Evolutionary conservation across 1,140 invertebrate genomes (phyloP).

Genomic region (Bathynomus jamesi): DNA sequence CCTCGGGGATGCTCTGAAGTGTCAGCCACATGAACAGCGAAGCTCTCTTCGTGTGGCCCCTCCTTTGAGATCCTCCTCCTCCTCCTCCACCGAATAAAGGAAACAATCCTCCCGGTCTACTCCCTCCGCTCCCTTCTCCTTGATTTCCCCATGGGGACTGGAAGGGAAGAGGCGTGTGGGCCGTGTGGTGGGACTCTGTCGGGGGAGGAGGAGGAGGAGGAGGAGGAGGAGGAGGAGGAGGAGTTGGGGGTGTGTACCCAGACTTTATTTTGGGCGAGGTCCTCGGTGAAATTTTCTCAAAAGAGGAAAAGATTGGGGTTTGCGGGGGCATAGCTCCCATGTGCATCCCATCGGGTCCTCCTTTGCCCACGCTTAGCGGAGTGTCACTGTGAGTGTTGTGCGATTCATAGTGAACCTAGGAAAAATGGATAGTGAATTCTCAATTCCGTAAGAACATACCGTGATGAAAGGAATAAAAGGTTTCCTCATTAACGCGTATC

Average conservation of each 20-base stretch:
- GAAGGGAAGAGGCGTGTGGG: not conserved
- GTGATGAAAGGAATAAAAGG: not conserved
- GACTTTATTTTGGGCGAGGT: not conserved
- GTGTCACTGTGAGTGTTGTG: constrained; percentile 62
- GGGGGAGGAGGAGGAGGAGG: no score
- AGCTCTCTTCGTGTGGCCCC: constrained; percentile 65
- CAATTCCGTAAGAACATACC: not conserved
- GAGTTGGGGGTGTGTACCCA: not conserved
- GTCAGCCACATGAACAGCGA: constrained; percentile 92
- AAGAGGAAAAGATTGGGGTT: not conserved
- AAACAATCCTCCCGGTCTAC: not conserved
- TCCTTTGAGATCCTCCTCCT: constrained; percentile 1
- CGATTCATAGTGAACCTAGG: constrained; percentile 73
- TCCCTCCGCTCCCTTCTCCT: not conserved
- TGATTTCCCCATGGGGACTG: not conserved
- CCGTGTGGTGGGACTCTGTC: not conserved
- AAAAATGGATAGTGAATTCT: not conserved
- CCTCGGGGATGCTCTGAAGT: constrained; percentile 88
- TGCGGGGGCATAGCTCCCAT: not conserved
- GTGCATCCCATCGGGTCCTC: no score
- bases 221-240: not conserved
- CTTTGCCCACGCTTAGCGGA: constrained; percentile 23
- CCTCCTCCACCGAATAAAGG: not conserved
- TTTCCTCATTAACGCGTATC: no score
- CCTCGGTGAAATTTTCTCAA: not conserved